These are phyloP conservation scores for Xiphias gladius DNA, from an alignment of 2,113 vertebrate genomes.

Conservation along the genomic window DNA sequence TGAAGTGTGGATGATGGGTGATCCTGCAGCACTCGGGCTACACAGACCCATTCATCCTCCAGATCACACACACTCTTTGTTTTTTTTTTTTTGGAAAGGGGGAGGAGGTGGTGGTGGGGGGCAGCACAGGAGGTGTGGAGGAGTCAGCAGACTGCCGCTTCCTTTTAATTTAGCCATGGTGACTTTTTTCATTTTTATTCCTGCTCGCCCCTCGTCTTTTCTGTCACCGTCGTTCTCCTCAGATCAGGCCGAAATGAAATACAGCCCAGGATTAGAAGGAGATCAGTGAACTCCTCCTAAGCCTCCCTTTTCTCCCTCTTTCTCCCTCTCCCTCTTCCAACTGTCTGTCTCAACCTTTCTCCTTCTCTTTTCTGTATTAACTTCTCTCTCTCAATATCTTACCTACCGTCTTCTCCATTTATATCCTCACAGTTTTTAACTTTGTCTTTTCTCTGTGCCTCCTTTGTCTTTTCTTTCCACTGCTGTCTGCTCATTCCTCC, in stretches of 20 bases:
- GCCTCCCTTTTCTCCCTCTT: neutral
- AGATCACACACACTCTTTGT: constrained; percentile 44
- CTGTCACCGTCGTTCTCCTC: constrained; percentile 11
- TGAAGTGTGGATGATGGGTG: constrained; percentile 68
- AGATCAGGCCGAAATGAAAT: constrained; percentile 43
- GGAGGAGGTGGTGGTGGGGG: neutral
- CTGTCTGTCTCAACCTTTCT: neutral
- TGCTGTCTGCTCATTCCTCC: constrained; percentile 27
- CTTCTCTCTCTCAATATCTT: neutral
- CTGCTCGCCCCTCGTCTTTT: neutral
- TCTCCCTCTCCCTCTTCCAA: neutral
- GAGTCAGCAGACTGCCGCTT: constrained; percentile 39
- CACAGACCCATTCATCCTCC: constrained; percentile 61
- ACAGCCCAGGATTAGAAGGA: constrained; percentile 51
- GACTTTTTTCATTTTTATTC: constrained; percentile 23
- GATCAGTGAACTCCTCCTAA: constrained; percentile 56
- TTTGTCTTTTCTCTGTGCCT: neutral
- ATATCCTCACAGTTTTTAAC: neutral
- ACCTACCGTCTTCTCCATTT: neutral
- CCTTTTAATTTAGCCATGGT: constrained; percentile 51
- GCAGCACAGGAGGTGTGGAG: constrained; percentile 39
- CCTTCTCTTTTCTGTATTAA: neutral
- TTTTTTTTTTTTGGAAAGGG: constrained; percentile 46
- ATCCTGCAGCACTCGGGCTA: constrained; percentile 53
- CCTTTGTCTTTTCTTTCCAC: constrained; percentile 16